Base-by-base conservation (phyloP, 2,888 invertebrate species). In the Ornithoptera priamus region DNA sequence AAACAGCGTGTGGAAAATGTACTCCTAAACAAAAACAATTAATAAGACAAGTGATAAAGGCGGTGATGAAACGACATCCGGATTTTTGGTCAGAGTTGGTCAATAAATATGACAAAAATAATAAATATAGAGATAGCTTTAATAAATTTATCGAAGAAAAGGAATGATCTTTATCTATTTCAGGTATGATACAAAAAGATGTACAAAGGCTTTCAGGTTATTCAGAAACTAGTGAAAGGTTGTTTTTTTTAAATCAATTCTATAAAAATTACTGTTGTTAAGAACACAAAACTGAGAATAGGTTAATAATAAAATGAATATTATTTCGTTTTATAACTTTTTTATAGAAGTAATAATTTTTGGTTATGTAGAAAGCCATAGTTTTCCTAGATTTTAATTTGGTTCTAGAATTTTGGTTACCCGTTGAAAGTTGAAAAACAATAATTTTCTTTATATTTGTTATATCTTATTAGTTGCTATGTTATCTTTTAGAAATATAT, bases 1-100 rank as follows among this genome's bases (percentile, higher is more conserved):
- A 93, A 80, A 95, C 94, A 0, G 92, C 94, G n/a, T 96, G 96
- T 80, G 89, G 84, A 5, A 95, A 94, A 85, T 96, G 96, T 80
- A 94, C 94, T 18, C 93, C 93, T 57, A 95, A 94, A 76, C 96
- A 96, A 80, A 94, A 93, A 77, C 85, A 92, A 73, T 90, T 95
- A 24, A 91, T 92, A 68, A 83, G 78, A 79, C 94, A 93, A 77
- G 95, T 96, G 4, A 93, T 96, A 70, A 93, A 90, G 66, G 94
- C 91, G 72, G 86, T 97, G 69, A 94, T 95, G 75, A 93, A 94
- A 57, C 90, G 94, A 42, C 95, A 95, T 76, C 94, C 94, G 0
- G 93, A 94, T 0, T 87, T 94, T 75, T 97, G 96, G 95, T 92
- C 93, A 5, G 85, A 94, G 72, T 89, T 97, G 18, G 93, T 94